Evolutionary conservation across 1,140 invertebrate species (phyloP).

Genomic region (Pantala flavescens): DNA sequence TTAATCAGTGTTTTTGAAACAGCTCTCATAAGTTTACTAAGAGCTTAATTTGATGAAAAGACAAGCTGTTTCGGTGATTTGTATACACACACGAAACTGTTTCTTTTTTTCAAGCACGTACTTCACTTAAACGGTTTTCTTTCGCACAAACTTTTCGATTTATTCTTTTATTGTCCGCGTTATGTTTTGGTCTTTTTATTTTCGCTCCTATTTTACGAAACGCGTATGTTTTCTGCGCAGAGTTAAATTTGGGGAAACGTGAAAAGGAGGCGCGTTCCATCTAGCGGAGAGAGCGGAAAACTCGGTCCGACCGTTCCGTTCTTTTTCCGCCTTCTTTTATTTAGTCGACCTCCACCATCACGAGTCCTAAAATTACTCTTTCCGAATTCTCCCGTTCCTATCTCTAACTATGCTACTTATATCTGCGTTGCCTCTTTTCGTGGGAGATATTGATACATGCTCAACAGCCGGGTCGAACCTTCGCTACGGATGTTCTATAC

Average conservation of each 20-base stretch:
- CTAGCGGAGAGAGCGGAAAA: not conserved
- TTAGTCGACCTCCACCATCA: not conserved
- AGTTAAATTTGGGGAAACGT: not conserved
- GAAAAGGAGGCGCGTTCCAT: not conserved
- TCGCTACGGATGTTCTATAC: no score
- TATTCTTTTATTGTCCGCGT: not conserved
- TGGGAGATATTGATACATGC: no score
- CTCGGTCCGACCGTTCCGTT: not conserved
- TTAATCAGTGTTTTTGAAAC: no score
- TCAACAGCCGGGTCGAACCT: no score
- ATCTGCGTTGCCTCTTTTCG: no score
- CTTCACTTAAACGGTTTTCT: not conserved
- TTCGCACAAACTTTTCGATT: not conserved
- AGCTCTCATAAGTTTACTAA: no score
- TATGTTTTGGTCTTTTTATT: not conserved
- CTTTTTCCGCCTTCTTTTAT: not conserved
- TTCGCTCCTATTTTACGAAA: not conserved
- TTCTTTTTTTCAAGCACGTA: not conserved
- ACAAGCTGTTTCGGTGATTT: no score
- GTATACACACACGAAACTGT: no score
- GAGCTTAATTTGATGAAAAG: no score
- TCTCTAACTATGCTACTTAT: no score
- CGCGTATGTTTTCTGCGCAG: not conserved
- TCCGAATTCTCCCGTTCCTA: no score
- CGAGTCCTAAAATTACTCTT: no score